Conservation (phyloP, 2,888 invertebrate genomes). For the Criorhina ranunculi region DNA sequence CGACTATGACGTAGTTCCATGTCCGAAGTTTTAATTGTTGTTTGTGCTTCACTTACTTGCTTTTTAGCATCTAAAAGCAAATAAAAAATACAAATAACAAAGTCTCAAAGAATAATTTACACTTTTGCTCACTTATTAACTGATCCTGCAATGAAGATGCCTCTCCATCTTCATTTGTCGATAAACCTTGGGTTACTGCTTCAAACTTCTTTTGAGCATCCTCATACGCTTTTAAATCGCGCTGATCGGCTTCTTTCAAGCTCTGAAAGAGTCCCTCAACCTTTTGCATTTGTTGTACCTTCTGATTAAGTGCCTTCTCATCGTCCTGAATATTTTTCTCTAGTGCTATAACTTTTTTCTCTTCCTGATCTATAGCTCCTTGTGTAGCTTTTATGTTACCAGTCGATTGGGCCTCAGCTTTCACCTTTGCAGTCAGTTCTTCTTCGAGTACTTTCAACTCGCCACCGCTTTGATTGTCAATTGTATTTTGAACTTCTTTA, state of each 20-base stretch:
- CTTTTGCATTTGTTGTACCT: conserved; percentile 87
- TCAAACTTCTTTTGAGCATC: conserved; percentile 92
- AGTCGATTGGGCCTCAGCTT: conserved; percentile 88
- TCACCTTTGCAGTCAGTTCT: conserved; percentile 88
- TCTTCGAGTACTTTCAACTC: conserved; percentile 88
- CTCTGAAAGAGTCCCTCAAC: conserved; percentile 88
- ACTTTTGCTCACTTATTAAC: conserved; percentile 88
- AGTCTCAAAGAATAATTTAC: not conserved
- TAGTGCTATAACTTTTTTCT: conserved; percentile 88
- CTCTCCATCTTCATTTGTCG: conserved; percentile 91
- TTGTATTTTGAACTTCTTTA: conserved; percentile 87
- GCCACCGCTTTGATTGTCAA: conserved; percentile 89
- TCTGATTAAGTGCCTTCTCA: conserved; percentile 86
- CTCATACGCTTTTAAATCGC: conserved; percentile 88
- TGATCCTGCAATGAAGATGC: conserved; percentile 95
- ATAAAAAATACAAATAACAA: not conserved
- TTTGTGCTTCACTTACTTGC: conserved; percentile 90
- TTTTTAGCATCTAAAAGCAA: conserved; percentile 88
- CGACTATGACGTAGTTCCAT: conserved; percentile 90
- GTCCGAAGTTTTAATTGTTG: conserved; percentile 90
- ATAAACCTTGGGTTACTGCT: conserved; percentile 92
- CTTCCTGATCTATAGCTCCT: conserved; percentile 88
- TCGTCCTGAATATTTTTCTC: conserved; percentile 89
- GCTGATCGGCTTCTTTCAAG: conserved; percentile 88
- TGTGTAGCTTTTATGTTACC: conserved; percentile 88